phyloP scores from a whole-genome alignment of 2,888 invertebrate genomes.

The Pristionchus mayeri region DNA sequence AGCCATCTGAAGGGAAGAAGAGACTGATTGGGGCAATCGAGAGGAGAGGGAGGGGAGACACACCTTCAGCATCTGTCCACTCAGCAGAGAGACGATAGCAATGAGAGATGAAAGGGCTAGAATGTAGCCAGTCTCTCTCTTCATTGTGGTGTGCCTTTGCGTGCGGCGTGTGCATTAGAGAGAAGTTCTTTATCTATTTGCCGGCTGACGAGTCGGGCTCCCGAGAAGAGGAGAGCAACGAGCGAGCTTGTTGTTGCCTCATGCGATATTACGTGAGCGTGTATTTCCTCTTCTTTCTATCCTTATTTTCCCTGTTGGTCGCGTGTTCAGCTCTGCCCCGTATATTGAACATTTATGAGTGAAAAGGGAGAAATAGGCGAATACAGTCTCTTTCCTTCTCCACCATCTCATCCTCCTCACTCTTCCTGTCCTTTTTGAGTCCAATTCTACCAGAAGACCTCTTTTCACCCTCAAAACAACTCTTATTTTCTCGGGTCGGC shows the following conservation, averaged over 20 bases:
- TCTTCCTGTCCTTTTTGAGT: background rate
- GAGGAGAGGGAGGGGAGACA: background rate
- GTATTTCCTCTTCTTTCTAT: background rate
- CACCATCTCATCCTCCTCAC: background rate
- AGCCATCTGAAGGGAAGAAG: no score
- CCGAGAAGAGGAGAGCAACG: background rate
- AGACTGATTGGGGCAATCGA: no score
- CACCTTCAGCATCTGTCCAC: slow-evolving; percentile 35
- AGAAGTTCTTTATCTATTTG: no score
- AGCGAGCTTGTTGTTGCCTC: slow-evolving; percentile 20
- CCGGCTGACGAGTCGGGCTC: background rate
- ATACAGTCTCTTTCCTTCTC: slow-evolving; percentile 1
- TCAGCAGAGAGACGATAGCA: background rate
- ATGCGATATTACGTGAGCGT: slow-evolving; percentile 21
- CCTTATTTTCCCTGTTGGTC: background rate
- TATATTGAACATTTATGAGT: slow-evolving; percentile 36
- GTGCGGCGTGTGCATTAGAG: slow-evolving; percentile 29
- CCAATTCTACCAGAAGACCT: no score
- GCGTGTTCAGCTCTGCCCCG: slow-evolving; percentile 18
- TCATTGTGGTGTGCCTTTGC: background rate
- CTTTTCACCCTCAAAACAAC: no score
- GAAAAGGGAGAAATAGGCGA: background rate
- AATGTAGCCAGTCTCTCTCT: background rate
- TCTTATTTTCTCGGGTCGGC: no score
- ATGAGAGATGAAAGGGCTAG: background rate